Evolutionary conservation across 2,888 invertebrate species (phyloP).

Genomic region (Luperina testacea): DNA sequence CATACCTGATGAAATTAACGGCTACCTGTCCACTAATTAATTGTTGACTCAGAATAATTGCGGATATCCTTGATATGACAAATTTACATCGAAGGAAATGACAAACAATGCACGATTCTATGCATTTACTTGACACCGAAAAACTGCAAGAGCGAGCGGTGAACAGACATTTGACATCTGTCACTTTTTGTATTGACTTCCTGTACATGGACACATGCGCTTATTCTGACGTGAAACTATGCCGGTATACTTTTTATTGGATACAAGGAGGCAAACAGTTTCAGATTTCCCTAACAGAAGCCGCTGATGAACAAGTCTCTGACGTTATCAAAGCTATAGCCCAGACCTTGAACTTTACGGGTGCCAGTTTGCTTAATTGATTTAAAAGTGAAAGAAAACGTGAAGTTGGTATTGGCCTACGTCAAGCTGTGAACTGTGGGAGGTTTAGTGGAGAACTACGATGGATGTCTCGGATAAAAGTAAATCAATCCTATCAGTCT

Average conservation of each 20-base stretch:
- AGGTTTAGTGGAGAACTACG: background rate
- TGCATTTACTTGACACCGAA: constrained; percentile 16
- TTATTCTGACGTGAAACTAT: constrained; percentile 12
- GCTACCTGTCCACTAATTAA: constrained; percentile 28
- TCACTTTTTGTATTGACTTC: constrained; percentile 41
- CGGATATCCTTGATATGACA: constrained; percentile 33
- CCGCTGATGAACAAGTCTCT: background rate
- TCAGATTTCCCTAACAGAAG: background rate
- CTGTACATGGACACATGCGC: constrained; percentile 24
- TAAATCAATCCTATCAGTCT: background rate
- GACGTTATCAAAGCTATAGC: constrained; percentile 4
- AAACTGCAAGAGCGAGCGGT: constrained; percentile 9
- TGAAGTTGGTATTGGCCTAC: background rate
- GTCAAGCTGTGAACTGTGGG: constrained; percentile 26
- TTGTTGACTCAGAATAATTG: constrained; percentile 2
- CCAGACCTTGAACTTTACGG: background rate
- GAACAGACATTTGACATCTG: constrained; percentile 33
- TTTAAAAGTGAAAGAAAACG: constrained; percentile 18
- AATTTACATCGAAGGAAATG: constrained; percentile 16
- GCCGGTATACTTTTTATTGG: constrained; percentile 16
- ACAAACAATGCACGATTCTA: constrained; percentile 30
- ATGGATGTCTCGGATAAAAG: constrained; percentile 6
- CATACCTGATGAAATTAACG: constrained; percentile 13
- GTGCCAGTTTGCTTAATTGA: constrained; percentile 4
- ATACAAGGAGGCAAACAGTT: constrained; percentile 2